These are phyloP conservation scores for Drosophila kambysellisi DNA, from an alignment of 2,888 invertebrate genomes.

Conservation along the genomic window DNA sequence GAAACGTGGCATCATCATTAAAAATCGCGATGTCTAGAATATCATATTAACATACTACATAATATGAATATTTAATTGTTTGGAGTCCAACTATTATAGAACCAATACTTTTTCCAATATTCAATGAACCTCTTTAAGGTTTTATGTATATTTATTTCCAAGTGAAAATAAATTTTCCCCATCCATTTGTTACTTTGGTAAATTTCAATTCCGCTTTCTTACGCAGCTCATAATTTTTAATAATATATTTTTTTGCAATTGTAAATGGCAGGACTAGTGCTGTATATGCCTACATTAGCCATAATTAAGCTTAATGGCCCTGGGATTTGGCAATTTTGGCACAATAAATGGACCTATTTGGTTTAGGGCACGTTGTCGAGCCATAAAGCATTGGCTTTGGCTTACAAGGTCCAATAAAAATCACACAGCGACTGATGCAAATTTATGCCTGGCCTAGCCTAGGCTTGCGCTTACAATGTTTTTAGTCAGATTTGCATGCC, in stretches of 20 bases:
- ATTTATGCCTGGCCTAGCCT: constrained; percentile 67
- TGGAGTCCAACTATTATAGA: neutral
- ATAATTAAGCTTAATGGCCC: constrained; percentile 80
- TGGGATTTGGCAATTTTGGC: constrained; percentile 74
- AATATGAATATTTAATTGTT: neutral
- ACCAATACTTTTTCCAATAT: neutral
- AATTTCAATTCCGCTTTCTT: constrained; percentile 6
- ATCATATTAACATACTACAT: neutral
- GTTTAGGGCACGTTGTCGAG: constrained; percentile 35
- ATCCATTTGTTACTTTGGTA: neutral
- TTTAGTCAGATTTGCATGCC: constrained; percentile 64
- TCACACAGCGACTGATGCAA: constrained; percentile 71
- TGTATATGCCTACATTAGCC: constrained; percentile 42
- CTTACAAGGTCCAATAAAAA: constrained; percentile 64
- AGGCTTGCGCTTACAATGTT: constrained; percentile 74
- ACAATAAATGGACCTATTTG: constrained; percentile 68
- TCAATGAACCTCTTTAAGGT: neutral
- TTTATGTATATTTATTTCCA: neutral
- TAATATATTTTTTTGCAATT: constrained; percentile 5
- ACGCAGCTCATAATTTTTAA: neutral
- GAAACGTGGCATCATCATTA: neutral
- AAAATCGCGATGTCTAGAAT: neutral
- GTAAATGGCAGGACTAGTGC: constrained; percentile 9
- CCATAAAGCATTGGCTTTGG: constrained; percentile 71
- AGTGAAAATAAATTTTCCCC: neutral